phyloP scores from a whole-genome alignment of 2,113 vertebrate genomes.

The Otis tarda region DNA sequence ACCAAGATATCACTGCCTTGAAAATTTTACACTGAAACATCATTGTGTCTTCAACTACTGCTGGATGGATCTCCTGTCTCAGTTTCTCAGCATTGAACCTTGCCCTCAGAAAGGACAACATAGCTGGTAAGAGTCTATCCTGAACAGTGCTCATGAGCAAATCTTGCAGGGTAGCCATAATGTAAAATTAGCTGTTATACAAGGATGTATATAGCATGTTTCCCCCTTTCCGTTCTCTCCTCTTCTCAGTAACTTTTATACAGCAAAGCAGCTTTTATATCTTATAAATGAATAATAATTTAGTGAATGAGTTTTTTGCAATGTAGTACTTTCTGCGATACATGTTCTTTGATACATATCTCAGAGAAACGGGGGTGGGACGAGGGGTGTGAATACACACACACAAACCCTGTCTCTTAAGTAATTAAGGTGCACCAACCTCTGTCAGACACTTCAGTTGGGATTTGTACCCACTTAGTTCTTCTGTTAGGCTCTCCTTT shows the following conservation, averaged over 20 bases:
- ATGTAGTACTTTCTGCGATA: not conserved
- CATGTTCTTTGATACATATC: too few relatives aligned
- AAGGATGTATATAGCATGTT: not conserved
- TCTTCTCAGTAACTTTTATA: not conserved
- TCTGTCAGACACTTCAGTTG: constrained; percentile 86
- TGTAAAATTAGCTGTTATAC: not conserved
- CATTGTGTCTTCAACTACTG: not conserved
- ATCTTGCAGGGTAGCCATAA: not conserved
- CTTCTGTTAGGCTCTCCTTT: constrained; percentile 80
- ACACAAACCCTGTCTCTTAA: not conserved
- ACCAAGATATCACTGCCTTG: not conserved
- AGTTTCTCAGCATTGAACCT: not conserved
- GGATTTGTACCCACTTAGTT: constrained; percentile 78
- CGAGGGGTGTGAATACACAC: too few relatives aligned
- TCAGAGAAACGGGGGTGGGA: too few relatives aligned
- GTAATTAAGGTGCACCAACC: constrained; percentile 70
- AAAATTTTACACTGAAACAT: not conserved
- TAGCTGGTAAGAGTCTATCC: not conserved
- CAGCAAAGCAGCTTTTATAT: not conserved
- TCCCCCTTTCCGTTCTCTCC: not conserved
- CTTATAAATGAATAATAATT: not conserved
- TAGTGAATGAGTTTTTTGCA: not conserved
- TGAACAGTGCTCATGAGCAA: not conserved
- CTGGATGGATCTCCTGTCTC: not conserved
- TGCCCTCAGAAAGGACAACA: not conserved